Conservation (phyloP, 2,797 vertebrate genomes). For the Betta splendens region DNA sequence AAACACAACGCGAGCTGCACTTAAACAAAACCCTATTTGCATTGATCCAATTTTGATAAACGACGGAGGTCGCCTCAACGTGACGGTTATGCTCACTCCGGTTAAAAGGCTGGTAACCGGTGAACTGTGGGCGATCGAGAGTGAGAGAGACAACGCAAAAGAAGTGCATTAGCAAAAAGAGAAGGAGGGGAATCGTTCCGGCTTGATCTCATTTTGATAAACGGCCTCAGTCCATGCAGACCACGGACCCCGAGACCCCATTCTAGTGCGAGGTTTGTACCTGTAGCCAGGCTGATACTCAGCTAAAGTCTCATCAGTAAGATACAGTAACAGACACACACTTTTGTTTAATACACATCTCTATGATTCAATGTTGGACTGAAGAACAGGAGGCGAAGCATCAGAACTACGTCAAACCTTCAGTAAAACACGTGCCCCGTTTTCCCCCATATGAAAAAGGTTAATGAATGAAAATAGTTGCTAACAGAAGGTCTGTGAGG, state of each 20-base stretch:
- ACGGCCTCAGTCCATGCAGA: slow-evolving; percentile 40
- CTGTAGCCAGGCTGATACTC: slow-evolving; percentile 37
- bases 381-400: slow-evolving; percentile 3
- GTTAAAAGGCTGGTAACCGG: slow-evolving; percentile 55
- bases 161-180: slow-evolving; percentile 41
- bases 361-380: slow-evolving; percentile 23
- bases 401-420: background rate
- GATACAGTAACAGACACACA: slow-evolving; percentile 20
- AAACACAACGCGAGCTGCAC: slow-evolving; percentile 6
- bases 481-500: background rate
- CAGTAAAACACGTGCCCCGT: slow-evolving; percentile 12
- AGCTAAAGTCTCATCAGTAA: slow-evolving; percentile 30
- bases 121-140: slow-evolving; percentile 25
- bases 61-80: slow-evolving; percentile 27
- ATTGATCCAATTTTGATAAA: slow-evolving; percentile 66
- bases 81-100: slow-evolving; percentile 33
- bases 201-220: slow-evolving; percentile 72
- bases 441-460: background rate
- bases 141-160: background rate
- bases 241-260: slow-evolving; percentile 18
- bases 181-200: slow-evolving; percentile 71
- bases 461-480: background rate
- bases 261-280: slow-evolving; percentile 2
- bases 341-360: slow-evolving; percentile 19
- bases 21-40: slow-evolving; percentile 45